Evolutionary conservation across 2,797 vertebrate genomes (phyloP).

Genomic region (Acrossocheilus fasciatus): DNA sequence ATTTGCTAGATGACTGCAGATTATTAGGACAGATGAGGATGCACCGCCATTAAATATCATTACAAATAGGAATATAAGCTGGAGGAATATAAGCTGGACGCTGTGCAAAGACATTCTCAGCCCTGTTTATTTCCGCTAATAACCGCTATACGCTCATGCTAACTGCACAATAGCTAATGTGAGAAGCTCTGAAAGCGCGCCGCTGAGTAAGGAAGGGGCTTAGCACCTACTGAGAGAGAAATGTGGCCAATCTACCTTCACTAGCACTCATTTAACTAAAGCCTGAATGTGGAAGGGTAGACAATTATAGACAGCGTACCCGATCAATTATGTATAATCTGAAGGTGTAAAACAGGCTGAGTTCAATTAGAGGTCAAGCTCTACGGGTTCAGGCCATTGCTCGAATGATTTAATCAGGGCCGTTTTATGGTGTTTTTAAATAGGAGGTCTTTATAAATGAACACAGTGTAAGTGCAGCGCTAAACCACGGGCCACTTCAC

Average conservation of each 20-base stretch:
- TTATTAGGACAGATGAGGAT: no score
- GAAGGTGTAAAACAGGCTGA: conserved; percentile 21
- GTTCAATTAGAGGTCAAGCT: not conserved
- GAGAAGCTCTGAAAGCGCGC: conserved; percentile 4
- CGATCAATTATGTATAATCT: conserved; percentile 20
- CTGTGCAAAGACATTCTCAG: not conserved
- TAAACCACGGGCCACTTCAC: not conserved
- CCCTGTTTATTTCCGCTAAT: not conserved
- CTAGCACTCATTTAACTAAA: conserved; percentile 8
- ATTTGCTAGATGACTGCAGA: no score
- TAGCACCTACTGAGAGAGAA: conserved; percentile 17
- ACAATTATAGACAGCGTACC: not conserved
- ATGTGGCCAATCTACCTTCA: conserved; percentile 3
- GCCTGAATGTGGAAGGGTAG: conserved; percentile 6
- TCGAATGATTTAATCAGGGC: conserved; percentile 5
- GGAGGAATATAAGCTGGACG: no score
- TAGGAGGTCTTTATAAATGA: not conserved
- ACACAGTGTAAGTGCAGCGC: not conserved
- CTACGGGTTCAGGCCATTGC: not conserved
- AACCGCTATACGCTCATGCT: not conserved
- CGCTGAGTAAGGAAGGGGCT: not conserved
- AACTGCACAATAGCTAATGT: conserved; percentile 1
- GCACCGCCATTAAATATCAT: no score
- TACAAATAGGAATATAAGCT: not conserved
- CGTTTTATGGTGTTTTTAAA: conserved; percentile 10